Evolutionary conservation across 1,140 invertebrate species (phyloP).

Genomic region (Harpegnathos saltator): DNA sequence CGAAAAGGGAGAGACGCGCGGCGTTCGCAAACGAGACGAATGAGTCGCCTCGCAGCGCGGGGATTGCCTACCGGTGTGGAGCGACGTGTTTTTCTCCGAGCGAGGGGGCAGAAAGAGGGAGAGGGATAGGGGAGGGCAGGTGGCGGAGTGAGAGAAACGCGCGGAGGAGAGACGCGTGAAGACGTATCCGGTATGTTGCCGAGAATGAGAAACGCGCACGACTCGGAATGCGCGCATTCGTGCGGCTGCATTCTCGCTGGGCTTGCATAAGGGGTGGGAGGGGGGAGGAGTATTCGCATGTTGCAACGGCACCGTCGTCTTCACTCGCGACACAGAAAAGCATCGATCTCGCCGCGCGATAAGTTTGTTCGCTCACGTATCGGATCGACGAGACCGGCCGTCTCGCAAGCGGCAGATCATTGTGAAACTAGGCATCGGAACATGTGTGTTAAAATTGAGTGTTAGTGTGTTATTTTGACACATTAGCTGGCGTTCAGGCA

Average conservation of each 20-base stretch:
- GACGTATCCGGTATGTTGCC: conserved; percentile 27
- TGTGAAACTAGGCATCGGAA: too few species aligned
- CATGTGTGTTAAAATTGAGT: too few species aligned
- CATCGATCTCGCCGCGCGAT: neutral
- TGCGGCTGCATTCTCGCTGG: conserved; percentile 1
- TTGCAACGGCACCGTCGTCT: conserved; percentile 6
- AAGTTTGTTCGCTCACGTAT: neutral
- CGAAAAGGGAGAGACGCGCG: neutral
- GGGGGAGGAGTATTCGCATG: too few species aligned
- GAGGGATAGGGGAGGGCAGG: too few species aligned
- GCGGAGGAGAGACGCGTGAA: neutral
- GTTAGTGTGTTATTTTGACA: too few species aligned
- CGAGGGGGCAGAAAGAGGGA: conserved; percentile 3
- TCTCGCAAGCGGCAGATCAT: neutral
- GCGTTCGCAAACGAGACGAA: neutral
- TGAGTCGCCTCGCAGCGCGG: neutral
- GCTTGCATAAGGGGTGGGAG: too few species aligned
- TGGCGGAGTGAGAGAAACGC: neutral
- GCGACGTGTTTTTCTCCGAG: conserved; percentile 19
- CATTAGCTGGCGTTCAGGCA: too few species aligned
- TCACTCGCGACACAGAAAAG: neutral
- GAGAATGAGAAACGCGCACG: conserved; percentile 30
- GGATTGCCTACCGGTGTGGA: neutral
- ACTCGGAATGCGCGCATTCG: conserved; percentile 18
- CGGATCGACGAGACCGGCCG: neutral